Evolutionary conservation across 1,140 invertebrate genomes (phyloP).

Genomic region (Lycorma delicatula): DNA sequence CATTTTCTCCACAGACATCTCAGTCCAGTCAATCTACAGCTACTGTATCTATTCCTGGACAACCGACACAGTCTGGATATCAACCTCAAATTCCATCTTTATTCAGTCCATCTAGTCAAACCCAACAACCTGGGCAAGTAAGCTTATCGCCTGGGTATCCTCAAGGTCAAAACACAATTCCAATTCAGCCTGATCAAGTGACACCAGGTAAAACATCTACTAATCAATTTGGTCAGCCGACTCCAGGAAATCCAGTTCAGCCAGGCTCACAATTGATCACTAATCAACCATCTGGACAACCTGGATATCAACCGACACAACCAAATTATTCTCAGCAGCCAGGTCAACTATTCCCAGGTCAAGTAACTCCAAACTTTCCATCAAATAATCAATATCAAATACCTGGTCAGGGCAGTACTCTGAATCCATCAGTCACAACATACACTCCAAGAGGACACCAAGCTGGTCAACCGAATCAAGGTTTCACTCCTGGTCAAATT

Average conservation of each 20-base stretch:
- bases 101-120: background rate
- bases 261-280: too few relatives aligned
- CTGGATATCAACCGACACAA: slow-evolving; percentile 14
- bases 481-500: slow-evolving; percentile 11
- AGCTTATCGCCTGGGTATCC: slow-evolving; percentile 13
- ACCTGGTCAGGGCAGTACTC: too few relatives aligned
- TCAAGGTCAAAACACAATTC: too few relatives aligned
- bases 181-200: slow-evolving; percentile 10
- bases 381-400: too few relatives aligned
- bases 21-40: background rate
- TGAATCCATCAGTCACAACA: too few relatives aligned
- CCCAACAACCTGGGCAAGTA: slow-evolving; percentile 8
- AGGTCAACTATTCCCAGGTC: too few relatives aligned
- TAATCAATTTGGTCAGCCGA: slow-evolving; percentile 37
- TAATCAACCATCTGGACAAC: slow-evolving; percentile 1
- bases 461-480: background rate
- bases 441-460: too few relatives aligned
- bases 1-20: background rate
- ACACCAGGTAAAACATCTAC: slow-evolving; percentile 30
- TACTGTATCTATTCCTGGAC: background rate
- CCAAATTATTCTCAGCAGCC: too few relatives aligned
- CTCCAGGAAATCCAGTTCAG: slow-evolving; percentile 39
- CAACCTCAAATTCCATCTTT: background rate
- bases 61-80: background rate
- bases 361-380: too few relatives aligned